These are phyloP conservation scores for fruit fly (Drosophila melanogaster) DNA, from an alignment of 1,140 invertebrate species.

Conservation along the genomic window Release_6_plus_ISO1_MT NT_037436.4:21788501-21789000, in stretches of 20 bases:
- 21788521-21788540: slow-evolving; percentile 76
- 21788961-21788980: no score
- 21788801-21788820: no score
- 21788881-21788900: no score
- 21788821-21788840: no score
- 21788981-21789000: no score
- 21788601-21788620: slow-evolving; percentile 50
- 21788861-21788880: no score
- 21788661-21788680: slow-evolving; percentile 36
- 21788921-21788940: no score
- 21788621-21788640: slow-evolving; percentile 56
- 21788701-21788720: slow-evolving; percentile 8
- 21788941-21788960: no score
- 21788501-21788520: slow-evolving; percentile 79
- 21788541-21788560: slow-evolving; percentile 61
- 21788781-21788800: no score
- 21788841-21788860: no score
- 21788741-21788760: slow-evolving; percentile 21
- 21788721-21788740: slow-evolving; percentile 34
- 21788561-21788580: slow-evolving; percentile 50
- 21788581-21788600: slow-evolving; percentile 24
- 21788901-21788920: no score
- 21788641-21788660: slow-evolving; percentile 45
- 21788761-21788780: no score
- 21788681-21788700: slow-evolving; percentile 41